Evolutionary conservation across 2,888 invertebrate genomes (phyloP).

Genomic region (Tiliacea aurago): DNA sequence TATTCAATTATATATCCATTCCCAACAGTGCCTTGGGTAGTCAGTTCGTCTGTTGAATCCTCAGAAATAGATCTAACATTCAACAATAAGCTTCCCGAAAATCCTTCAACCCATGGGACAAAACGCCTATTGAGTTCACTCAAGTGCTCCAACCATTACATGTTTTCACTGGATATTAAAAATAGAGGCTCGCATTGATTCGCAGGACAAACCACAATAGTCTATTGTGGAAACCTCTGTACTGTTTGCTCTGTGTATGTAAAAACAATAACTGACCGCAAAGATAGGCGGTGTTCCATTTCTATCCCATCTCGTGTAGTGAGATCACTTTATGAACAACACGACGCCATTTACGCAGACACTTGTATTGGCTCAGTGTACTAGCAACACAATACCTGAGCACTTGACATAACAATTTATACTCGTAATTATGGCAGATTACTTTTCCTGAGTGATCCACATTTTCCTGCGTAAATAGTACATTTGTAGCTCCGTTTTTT

Average conservation of each 20-base stretch:
- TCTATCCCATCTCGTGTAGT: conserved; percentile 59
- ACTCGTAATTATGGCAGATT: conserved; percentile 49
- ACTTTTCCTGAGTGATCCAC: conserved; percentile 41
- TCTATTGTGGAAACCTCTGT: conserved; percentile 58
- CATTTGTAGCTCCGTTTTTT: conserved; percentile 45
- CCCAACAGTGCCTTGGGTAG: conserved; percentile 20
- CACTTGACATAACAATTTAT: conserved; percentile 54
- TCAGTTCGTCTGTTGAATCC: conserved; percentile 16
- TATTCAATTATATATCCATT: conserved; percentile 45
- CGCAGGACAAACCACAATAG: conserved; percentile 66
- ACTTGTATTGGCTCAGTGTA: conserved; percentile 42
- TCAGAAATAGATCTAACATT: conserved; percentile 43
- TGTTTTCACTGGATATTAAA: conserved; percentile 54
- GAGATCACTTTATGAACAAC: conserved; percentile 60
- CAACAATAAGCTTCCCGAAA: conserved; percentile 52
- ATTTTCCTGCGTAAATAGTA: conserved; percentile 38
- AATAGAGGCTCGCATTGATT: conserved; percentile 55
- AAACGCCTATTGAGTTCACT: conserved; percentile 50
- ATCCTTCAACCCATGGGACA: conserved; percentile 45
- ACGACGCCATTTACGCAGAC: conserved; percentile 52
- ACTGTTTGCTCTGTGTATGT: conserved; percentile 59
- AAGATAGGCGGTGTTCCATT: conserved; percentile 70
- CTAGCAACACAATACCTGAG: conserved; percentile 40
- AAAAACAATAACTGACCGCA: conserved; percentile 76
- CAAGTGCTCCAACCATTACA: conserved; percentile 45